Evolutionary conservation across 2,888 invertebrate species (phyloP).

Genomic region (Dryococelus australis): DNA sequence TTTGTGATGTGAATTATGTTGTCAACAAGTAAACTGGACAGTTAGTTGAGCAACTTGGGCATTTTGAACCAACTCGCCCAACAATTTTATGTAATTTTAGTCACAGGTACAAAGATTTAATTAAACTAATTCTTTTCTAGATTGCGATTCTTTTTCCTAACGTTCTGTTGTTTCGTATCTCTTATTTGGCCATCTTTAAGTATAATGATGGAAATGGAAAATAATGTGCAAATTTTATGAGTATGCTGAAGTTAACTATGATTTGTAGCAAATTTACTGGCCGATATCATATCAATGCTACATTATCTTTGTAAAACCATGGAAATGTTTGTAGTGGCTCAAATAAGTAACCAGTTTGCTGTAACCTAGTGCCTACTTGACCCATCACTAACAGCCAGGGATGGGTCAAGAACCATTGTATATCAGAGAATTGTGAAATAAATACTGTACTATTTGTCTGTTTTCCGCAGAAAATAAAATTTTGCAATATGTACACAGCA

Average conservation of each 20-base stretch:
- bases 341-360: not conserved
- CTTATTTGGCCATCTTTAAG: no score
- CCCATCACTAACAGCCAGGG: slow-evolving; percentile 44
- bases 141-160: no score
- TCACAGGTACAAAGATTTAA: no score
- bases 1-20: slow-evolving; percentile 16
- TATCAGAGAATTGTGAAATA: not conserved
- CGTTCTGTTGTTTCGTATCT: no score
- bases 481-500: not conserved
- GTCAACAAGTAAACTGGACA: not conserved
- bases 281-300: not conserved
- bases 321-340: not conserved
- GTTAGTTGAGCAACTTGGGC: not conserved
- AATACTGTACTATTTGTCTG: not conserved
- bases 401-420: slow-evolving; percentile 38
- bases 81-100: no score
- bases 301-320: not conserved
- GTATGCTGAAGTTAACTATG: no score
- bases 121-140: no score
- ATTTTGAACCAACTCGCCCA: no score
- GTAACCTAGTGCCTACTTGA: slow-evolving; percentile 41
- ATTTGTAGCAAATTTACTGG: no score
- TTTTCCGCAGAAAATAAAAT: not conserved
- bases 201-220: no score
- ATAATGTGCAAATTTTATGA: no score